Base-by-base conservation (phyloP, 2,113 vertebrate species). In the Tautogolabrus adspersus region DNA sequence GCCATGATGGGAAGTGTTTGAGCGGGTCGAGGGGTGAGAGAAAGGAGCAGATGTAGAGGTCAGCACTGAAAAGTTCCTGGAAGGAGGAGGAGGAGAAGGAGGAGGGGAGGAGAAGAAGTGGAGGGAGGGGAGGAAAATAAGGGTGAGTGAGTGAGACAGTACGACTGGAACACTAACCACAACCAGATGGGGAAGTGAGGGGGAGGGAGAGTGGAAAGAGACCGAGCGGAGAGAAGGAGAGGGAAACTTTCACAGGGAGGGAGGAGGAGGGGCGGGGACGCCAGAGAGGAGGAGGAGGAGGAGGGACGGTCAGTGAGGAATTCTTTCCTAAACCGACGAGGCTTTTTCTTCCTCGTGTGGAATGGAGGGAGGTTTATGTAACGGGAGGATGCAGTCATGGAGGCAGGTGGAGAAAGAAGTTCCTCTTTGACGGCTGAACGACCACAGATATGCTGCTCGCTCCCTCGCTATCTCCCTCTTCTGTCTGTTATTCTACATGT, bases 271-370 rank as follows among this genome's bases (percentile, higher is more conserved):
- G 78, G 71, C 19, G 77, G 74, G 66, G 58, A n/a, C 8, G 21
- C 8, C 21, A 40, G 63, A 76, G 52, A 64, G 57, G 26, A 54
- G 49, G 21, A 68, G 65, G 51, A 49, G 65, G 46, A 23, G 82
- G 42, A 56, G 75, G 65, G 66, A 69, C 62, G 66, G 66, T 34
- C 26, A 47, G 75, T 92, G 91, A 93, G 81, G 84, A 88, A 88
- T 91, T 90, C 83, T 93, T 93, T 93, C 88, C 91, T 59, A 77
- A n/a, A 70, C 44, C 58, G 47, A 89, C 61, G 11, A 46, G 49
- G 26, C 52, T 73, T 74, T 88, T 77, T 75, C 75, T 75, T 55
- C 69, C 23, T 37, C 63, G 62, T 63, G 5, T 6, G 66, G 77
- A 83, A 78, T 82, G 81, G 86, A 75, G 44, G 78, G 74, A 85